phyloP scores from a whole-genome alignment of 2,888 invertebrate species.

The Ferdinandea cuprea region DNA sequence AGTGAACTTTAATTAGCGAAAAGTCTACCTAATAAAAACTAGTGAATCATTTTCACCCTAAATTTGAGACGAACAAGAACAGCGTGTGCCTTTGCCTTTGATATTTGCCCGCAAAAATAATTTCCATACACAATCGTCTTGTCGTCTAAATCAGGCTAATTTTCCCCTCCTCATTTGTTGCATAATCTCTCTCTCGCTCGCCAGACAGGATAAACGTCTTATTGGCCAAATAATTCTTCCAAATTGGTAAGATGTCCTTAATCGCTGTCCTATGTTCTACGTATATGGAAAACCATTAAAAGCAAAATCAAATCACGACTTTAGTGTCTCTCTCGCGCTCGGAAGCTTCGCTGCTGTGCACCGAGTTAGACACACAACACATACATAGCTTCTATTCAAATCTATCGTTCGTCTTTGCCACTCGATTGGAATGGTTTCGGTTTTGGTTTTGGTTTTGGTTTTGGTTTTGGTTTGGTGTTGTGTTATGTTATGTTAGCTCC shows the following conservation, averaged over 20 bases:
- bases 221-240: slow-evolving; percentile 56
- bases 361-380: slow-evolving; percentile 28
- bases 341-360: slow-evolving; percentile 48
- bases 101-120: slow-evolving; percentile 25
- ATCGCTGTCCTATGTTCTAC: slow-evolving; percentile 53
- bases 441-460: too few relatives aligned
- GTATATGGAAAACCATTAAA: slow-evolving; percentile 73
- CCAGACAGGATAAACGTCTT: slow-evolving; percentile 60
- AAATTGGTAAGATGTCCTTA: slow-evolving; percentile 71
- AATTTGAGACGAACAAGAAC: background rate
- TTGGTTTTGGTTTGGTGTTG: slow-evolving; percentile 57
- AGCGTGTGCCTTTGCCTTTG: slow-evolving; percentile 17
- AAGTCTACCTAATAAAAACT: too few relatives aligned
- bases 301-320: slow-evolving; percentile 74
- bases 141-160: slow-evolving; percentile 32
- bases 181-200: slow-evolving; percentile 46
- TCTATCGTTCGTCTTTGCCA: slow-evolving; percentile 51
- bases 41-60: slow-evolving; percentile 5
- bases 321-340: slow-evolving; percentile 60
- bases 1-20: too few relatives aligned
- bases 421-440: slow-evolving; percentile 48
- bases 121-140: background rate
- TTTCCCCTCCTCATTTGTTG: slow-evolving; percentile 25
- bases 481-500: slow-evolving; percentile 64
- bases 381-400: slow-evolving; percentile 66